Conservation (phyloP, 2,113 vertebrate genomes). For the Sinocyclocheilus anophthalmus region DNA sequence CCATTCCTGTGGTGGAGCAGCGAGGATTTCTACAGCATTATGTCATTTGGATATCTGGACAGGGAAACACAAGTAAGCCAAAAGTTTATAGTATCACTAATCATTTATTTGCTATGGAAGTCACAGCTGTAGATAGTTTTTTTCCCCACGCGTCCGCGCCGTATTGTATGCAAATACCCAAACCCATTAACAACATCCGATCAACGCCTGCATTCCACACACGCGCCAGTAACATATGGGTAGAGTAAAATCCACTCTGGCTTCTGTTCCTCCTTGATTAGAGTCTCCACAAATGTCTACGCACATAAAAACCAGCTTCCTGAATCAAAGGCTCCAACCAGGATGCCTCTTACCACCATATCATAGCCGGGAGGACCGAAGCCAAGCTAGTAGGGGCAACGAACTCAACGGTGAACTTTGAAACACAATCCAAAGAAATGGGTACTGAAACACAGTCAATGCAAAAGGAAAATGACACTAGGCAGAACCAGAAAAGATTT, state of each 20-base stretch:
- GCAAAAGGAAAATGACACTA: not conserved
- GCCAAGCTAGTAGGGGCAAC: constrained; percentile 30
- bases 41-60: constrained; percentile 60
- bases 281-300: not conserved
- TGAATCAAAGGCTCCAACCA: constrained; percentile 26
- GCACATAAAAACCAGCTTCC: constrained; percentile 42
- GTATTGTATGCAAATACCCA: not conserved
- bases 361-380: constrained; percentile 50
- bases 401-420: constrained; percentile 40
- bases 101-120: not conserved
- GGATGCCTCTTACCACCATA: constrained; percentile 30
- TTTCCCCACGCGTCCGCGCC: too few relatives aligned
- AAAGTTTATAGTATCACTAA: not conserved
- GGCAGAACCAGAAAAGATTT: too few relatives aligned
- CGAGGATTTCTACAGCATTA: constrained; percentile 72
- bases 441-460: constrained; percentile 11
- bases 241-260: not conserved
- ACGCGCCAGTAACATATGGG: too few relatives aligned
- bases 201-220: too few relatives aligned
- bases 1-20: constrained; percentile 60
- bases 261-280: constrained; percentile 15
- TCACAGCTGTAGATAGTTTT: not conserved
- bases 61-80: constrained; percentile 24
- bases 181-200: not conserved
- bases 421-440: not conserved